These are phyloP conservation scores for Balearica regulorum DNA, from an alignment of 2,797 vertebrate species.

Conservation along the genomic window DNA sequence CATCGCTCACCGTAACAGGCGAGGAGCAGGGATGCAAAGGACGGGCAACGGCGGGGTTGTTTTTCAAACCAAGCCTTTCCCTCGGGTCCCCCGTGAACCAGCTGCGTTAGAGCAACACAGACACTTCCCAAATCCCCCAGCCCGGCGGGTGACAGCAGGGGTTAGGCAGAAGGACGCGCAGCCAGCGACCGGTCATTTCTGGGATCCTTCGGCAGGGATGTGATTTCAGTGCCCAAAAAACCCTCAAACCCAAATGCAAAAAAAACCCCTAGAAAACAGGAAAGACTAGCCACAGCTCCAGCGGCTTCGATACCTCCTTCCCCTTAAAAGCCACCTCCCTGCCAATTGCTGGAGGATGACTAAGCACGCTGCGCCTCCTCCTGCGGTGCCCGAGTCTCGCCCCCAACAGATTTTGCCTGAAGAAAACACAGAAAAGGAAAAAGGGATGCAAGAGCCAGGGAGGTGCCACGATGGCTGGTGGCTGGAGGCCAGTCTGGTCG, in stretches of 20 bases:
- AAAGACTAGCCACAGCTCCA: background rate
- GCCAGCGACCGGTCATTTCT: background rate
- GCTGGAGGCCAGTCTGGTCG: background rate
- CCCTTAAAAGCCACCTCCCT: background rate
- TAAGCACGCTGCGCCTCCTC: rapidly evolving
- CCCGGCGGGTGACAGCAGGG: rapidly evolving
- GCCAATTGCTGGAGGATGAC: no score
- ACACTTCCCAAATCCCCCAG: background rate
- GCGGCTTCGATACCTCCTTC: background rate
- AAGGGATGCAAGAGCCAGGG: background rate
- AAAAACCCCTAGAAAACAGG: no score
- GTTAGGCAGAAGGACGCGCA: background rate
- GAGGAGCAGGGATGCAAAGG: background rate
- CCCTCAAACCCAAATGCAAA: background rate
- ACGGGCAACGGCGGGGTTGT: background rate
- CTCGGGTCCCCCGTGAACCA: background rate
- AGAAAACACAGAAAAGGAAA: background rate
- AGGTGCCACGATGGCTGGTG: rapidly evolving
- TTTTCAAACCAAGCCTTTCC: background rate
- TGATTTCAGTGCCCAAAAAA: background rate
- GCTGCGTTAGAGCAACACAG: background rate
- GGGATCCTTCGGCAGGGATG: background rate
- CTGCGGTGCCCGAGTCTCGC: rapidly evolving
- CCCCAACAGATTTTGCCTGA: background rate
- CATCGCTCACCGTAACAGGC: background rate